Conservation (phyloP, 2,797 vertebrate species). For the Sebastes minor region DNA sequence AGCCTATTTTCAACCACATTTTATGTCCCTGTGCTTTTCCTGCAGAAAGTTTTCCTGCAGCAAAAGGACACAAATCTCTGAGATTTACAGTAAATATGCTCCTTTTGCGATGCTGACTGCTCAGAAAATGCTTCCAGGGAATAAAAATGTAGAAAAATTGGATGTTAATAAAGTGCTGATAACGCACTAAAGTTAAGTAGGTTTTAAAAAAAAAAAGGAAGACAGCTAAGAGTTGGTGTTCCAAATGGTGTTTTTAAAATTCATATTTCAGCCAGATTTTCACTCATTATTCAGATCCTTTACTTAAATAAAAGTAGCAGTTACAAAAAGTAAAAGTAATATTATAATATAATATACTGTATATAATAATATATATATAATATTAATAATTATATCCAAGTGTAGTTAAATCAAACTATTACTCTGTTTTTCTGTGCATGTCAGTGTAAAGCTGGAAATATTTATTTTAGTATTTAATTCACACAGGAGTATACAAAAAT, state of each 20-base stretch:
- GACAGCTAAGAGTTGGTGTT: not conserved
- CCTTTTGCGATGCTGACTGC: not conserved
- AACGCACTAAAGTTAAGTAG: not conserved
- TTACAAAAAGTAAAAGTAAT: not conserved
- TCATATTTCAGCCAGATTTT: not conserved
- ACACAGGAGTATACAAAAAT: too few relatives aligned
- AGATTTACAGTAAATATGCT: not conserved
- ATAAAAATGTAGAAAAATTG: not conserved
- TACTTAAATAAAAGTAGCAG: not conserved
- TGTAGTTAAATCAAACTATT: too few relatives aligned
- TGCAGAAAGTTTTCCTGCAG: not conserved
- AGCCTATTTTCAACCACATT: not conserved
- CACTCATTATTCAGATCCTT: not conserved
- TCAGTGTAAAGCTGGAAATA: too few relatives aligned
- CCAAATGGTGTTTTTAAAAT: not conserved
- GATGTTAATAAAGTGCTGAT: not conserved
- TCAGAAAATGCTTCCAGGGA: not conserved
- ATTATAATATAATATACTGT: too few relatives aligned
- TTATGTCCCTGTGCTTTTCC: not conserved
- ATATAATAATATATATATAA: too few relatives aligned
- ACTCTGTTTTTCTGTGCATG: too few relatives aligned
- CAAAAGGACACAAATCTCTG: not conserved
- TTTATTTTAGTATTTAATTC: too few relatives aligned
- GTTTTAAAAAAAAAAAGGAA: not conserved
- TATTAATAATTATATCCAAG: too few relatives aligned